Evolutionary conservation across 2,888 invertebrate species (phyloP), one percentile per base, ranked within the genome.

Genomic region (Labia minor): DNA sequence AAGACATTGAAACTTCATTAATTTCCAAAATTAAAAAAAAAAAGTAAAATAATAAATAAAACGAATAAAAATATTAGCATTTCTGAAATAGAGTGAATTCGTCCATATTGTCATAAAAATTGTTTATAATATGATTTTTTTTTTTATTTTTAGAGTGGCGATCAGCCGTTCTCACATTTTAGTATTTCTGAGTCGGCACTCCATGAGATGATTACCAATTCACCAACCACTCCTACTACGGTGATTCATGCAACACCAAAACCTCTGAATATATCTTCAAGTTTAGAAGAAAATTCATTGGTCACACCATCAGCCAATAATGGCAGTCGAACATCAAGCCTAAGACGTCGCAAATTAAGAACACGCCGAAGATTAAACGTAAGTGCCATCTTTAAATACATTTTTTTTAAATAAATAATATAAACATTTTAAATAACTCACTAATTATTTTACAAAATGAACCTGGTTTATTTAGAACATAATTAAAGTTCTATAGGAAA

Each of bases 181-280:
- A 93, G 92, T 2, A 92, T 90, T 71, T 94, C 94, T 1, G 94
- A 95, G 78, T 92, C 92, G 1, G 93, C 93, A 19, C 79, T 94
- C 70, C 87, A 94, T 77, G 86, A 87, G 65, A 75, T 69, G 37
- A 37, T 37, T 16, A 63, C 79, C 37, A 72, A 80, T 14, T 76
- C 78, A 4, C 78, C 81, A 33, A 76, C 77, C 3, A 75, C 74
- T 16, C 49, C 64, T 21, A 66, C 61, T 16, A 64, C 62, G 14
- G 19, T 26, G 19, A 64, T 64, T 33, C 64, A 37, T n/a, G 49
- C 37, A 61, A 19, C 37, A 21, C 26, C 33, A 33, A 61, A n/a
- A 18, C 66, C 19, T n/a, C 19, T 68, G 19, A 26, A 63, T 37
- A 61, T 61, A 14, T 83, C 83, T 6, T 81, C 83, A 63, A 82